A percentile compares a stretch with the other conserved stretches of the same genome.
phyloP scores from a whole-genome alignment of 2,797 vertebrate species.

The Aulostomus chinensis region DNA sequence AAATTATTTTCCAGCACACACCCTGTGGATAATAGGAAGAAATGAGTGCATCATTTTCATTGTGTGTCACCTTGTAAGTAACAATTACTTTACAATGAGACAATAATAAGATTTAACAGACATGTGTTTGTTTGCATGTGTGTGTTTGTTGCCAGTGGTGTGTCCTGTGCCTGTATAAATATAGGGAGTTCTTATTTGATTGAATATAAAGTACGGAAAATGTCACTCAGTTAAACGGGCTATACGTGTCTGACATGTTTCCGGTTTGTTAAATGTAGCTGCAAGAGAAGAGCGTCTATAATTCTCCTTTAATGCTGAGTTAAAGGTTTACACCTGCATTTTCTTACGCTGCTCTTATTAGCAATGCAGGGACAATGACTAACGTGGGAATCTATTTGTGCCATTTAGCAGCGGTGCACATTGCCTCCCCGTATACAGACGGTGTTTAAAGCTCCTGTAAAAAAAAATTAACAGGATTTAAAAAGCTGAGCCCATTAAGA shows the following conservation, averaged over 20 bases:
- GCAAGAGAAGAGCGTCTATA: neutral
- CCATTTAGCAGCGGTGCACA: neutral
- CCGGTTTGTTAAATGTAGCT: neutral
- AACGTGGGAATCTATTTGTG: neutral
- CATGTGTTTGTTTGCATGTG: slow-evolving; percentile 14
- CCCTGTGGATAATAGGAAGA: slow-evolving; percentile 54
- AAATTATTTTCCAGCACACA: slow-evolving; percentile 49
- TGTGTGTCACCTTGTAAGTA: slow-evolving; percentile 72
- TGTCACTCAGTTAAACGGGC: neutral
- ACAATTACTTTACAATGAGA: slow-evolving; percentile 19
- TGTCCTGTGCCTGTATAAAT: neutral
- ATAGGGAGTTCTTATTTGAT: too few species aligned
- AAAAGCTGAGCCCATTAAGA: slow-evolving; percentile 11
- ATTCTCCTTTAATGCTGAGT: slow-evolving; percentile 3
- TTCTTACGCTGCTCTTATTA: neutral
- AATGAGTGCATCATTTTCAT: slow-evolving; percentile 36
- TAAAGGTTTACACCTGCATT: slow-evolving; percentile 17
- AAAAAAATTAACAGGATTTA: slow-evolving; percentile 20
- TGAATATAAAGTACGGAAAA: too few species aligned
- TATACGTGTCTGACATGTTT: neutral
- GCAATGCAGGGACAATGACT: neutral
- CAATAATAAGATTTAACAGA: slow-evolving; percentile 1
- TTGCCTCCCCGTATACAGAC: slow-evolving; percentile 1
- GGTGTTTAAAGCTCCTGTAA: slow-evolving; percentile 13
- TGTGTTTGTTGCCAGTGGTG: slow-evolving; percentile 4